phyloP scores from a whole-genome alignment of 2,797 vertebrate genomes.

The Heliangelus exortis region DNA sequence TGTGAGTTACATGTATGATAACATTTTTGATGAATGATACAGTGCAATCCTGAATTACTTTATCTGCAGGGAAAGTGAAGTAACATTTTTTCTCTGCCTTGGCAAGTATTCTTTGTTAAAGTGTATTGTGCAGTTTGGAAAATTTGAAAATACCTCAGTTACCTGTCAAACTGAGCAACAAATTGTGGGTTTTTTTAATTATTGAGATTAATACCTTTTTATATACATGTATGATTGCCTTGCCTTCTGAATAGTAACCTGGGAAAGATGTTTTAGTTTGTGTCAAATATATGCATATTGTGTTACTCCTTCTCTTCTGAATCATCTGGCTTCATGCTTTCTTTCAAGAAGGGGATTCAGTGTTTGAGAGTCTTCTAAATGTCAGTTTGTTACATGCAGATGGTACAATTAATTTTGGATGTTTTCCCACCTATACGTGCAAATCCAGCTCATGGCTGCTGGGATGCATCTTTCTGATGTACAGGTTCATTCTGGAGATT shows the following conservation, averaged over 20 bases:
- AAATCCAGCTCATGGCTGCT: neutral
- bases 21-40: neutral
- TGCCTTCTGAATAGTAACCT: neutral
- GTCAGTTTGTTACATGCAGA: neutral
- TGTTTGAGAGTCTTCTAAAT: neutral
- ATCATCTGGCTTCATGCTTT: neutral
- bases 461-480: neutral
- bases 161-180: neutral
- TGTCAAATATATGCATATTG: neutral
- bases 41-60: neutral
- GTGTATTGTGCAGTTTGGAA: neutral
- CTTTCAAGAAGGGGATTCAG: neutral
- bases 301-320: neutral
- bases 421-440: neutral
- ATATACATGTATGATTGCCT: neutral
- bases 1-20: neutral
- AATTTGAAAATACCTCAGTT: neutral
- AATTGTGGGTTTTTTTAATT: neutral
- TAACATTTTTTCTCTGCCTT: neutral
- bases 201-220: neutral
- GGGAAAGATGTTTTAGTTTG: neutral
- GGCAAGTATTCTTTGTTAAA: neutral
- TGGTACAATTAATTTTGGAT: neutral
- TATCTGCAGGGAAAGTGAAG: neutral
- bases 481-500: neutral